Evolutionary conservation across 37 sponge, comb jelly and placozoan genomes (phyloP), one percentile per base, ranked within the genome.

Genomic region (Theonella swinhoei): DNA sequence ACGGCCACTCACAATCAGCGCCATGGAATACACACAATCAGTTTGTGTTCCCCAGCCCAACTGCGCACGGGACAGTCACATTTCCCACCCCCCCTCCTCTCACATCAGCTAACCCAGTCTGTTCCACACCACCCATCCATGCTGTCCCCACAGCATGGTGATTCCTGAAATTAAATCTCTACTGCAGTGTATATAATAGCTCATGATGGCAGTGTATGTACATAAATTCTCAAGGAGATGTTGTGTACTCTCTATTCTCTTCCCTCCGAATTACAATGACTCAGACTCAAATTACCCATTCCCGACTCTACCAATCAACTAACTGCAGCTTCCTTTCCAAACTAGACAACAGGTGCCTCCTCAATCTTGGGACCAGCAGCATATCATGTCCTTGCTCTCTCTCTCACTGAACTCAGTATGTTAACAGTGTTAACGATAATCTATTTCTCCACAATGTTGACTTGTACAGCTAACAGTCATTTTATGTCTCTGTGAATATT

Each of bases 21-120:
- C 89, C 89, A 3, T 88, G 89, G 89, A 80, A 35, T 42, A 42
- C 85, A n/a, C 93, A 92, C 61, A 92, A 85, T 64, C 93, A 92
- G 77, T 92, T 92, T 58, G 85, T 92, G 62, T 92, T 92, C 58
- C 92, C 92, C 22, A 80, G 74, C 36, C 86, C 88, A 7, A 74
- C 85, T 0, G 59, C 80, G 22, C 83, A 7, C 7, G 54, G 54
- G 11, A 47, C 54, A 47, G 54, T 89, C 84, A 79, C 79, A 1
- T 88, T 88, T 62, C 76, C 89, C 0, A 70, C 39, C 30, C 79
- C 69, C 47, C 75, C 89, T 22, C 79, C 83, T 37, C 89, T 89
- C 71, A 71, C 89, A 1, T 64, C 68, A 37, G 20, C 87, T 3
- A 41, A 68, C 31, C 65, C 77, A 22, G 82, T n/a, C 4, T 32